phyloP scores from a whole-genome alignment of 2,797 vertebrate genomes.

The Chaetodon trifasciatus region DNA sequence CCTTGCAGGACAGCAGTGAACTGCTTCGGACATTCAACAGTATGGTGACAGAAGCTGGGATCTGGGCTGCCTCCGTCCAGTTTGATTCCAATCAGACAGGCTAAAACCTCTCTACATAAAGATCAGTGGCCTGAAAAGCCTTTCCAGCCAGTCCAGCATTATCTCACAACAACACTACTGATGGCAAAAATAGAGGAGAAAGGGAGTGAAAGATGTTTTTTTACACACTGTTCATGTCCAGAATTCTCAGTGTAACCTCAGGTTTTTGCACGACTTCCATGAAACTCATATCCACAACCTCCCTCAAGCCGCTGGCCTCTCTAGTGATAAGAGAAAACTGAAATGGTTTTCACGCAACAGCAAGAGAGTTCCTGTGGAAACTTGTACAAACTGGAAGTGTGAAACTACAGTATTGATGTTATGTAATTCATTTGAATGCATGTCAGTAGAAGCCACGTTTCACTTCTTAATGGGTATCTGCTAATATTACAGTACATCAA shows the following conservation, averaged over 20 bases:
- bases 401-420: background rate
- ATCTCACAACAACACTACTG: conserved; percentile 5
- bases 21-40: background rate
- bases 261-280: background rate
- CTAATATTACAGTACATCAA: too few relatives aligned
- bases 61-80: conserved; percentile 14
- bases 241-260: background rate
- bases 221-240: background rate
- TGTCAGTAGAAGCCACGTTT: background rate
- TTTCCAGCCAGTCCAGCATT: conserved; percentile 11
- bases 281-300: background rate
- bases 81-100: conserved; percentile 1
- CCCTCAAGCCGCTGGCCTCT: background rate
- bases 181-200: background rate
- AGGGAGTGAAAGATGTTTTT: too few relatives aligned
- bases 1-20: background rate
- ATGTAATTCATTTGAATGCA: background rate
- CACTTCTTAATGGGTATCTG: too few relatives aligned
- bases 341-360: conserved; percentile 1
- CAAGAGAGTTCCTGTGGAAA: background rate
- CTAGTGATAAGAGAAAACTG: background rate
- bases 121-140: conserved; percentile 30
- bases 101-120: conserved; percentile 27
- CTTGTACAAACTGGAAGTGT: background rate
- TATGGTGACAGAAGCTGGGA: conserved; percentile 9